Evolutionary conservation across 1,140 invertebrate species (phyloP).

Genomic region (Diachasmimorpha longicaudata): DNA sequence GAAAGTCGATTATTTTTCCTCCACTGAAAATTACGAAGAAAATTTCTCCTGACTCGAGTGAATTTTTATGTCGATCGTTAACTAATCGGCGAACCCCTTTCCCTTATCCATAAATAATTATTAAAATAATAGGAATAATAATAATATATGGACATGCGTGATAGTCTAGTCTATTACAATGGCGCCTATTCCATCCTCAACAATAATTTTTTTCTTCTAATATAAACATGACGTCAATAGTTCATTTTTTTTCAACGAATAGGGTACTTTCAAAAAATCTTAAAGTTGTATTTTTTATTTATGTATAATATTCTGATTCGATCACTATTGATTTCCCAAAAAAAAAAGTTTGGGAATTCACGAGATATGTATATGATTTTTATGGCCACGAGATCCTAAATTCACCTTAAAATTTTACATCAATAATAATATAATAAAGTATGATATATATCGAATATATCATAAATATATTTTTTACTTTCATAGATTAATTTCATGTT

Average conservation of each 20-base stretch:
- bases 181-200: not conserved
- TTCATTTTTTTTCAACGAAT: slow-evolving; percentile 44
- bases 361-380: slow-evolving; percentile 52
- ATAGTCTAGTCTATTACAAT: slow-evolving; percentile 22
- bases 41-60: not conserved
- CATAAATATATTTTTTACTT: slow-evolving; percentile 4
- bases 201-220: slow-evolving; percentile 28
- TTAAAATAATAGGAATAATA: not conserved
- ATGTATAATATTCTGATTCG: slow-evolving; percentile 48
- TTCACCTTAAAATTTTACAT: slow-evolving; percentile 32
- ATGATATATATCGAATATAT: slow-evolving; percentile 45
- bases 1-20: not conserved
- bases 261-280: not conserved
- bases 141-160: not conserved
- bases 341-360: slow-evolving; percentile 18
- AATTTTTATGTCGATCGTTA: too few species aligned
- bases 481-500: not conserved
- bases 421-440: slow-evolving; percentile 41
- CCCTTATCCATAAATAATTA: not conserved
- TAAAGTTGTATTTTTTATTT: slow-evolving; percentile 26
- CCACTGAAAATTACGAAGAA: not conserved
- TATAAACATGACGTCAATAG: slow-evolving; percentile 25
- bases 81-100: not conserved
- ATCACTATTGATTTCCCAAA: slow-evolving; percentile 5
- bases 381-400: slow-evolving; percentile 39